Evolutionary conservation across 2,113 vertebrate species (phyloP), one percentile per base, ranked within the genome.

Genomic region (Aspiorhynchus laticeps): DNA sequence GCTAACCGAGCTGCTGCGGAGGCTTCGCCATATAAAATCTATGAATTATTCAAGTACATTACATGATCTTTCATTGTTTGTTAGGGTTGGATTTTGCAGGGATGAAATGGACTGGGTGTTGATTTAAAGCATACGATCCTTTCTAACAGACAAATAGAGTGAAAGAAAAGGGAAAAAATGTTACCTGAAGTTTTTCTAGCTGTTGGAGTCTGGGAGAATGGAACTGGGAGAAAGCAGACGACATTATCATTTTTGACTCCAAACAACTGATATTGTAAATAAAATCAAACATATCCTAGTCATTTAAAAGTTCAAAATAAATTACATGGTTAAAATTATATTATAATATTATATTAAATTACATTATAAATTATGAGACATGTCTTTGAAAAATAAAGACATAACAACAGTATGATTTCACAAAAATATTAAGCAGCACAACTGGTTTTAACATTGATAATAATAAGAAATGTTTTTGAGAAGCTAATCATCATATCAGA

Each of bases 31-130:
- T 53, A 84, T 87, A 79, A 90, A 80, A 85, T 33, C 77, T 33
- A 89, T 93, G 61, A 92, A 87, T 90, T 88, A 91, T 90, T 89
- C 77, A 87, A 76, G 19, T 26, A 43, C 21, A 14, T 84, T 75
- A 88, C 86, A 86, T 85, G 77, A 88, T 86, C 84, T 65, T 56
- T 91, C 33, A 83, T 80, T 85, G 74, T 65, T 51, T 78, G 75
- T 36, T 56, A 19, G 73, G 56, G 74, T 69, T 86, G 74, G 61
- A 78, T 88, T 84, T 74, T 19, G 61, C 46, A 21, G 56, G 65
- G 48, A 38, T 80, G 53, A 81, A 87, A 84, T 88, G 69, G 86
- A 83, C 65, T 71, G 78, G 21, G 48, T 73, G 76, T 38, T 38
- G 65, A 76, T 36, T 26, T n/a, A 63, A 74, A 78, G 71, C 24